phyloP scores from a whole-genome alignment of 2,888 invertebrate genomes.

The Sarcophaga caerulescens region DNA sequence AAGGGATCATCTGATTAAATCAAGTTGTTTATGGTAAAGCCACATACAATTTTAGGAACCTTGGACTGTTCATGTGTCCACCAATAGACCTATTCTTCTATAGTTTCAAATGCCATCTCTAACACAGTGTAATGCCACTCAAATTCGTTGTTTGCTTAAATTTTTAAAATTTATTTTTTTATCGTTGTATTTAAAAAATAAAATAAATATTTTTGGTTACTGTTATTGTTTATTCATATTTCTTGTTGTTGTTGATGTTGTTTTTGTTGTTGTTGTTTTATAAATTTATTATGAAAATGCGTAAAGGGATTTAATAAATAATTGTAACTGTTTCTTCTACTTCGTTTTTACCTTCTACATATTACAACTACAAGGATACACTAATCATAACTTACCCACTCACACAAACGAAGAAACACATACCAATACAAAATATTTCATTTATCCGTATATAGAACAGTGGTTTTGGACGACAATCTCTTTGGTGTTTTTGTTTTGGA shows the following conservation, averaged over 20 bases:
- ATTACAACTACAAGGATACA: slow-evolving; percentile 19
- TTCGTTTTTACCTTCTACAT: slow-evolving; percentile 62
- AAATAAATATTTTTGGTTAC: slow-evolving; percentile 17
- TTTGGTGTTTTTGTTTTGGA: background rate
- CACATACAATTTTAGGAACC: too few relatives aligned
- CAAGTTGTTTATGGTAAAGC: too few relatives aligned
- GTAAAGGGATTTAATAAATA: slow-evolving; percentile 80
- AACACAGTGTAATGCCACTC: background rate
- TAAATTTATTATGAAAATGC: slow-evolving; percentile 79
- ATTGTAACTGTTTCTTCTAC: slow-evolving; percentile 76
- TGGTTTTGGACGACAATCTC: background rate
- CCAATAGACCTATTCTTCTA: too few relatives aligned
- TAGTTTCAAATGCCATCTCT: too few relatives aligned
- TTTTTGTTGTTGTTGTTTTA: slow-evolving; percentile 27
- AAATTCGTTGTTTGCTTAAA: slow-evolving; percentile 61
- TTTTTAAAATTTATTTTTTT: background rate
- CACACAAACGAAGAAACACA: background rate
- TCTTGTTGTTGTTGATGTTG: slow-evolving; percentile 34
- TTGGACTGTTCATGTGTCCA: too few relatives aligned
- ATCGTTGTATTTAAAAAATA: slow-evolving; percentile 39
- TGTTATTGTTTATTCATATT: slow-evolving; percentile 24
- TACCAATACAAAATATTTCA: slow-evolving; percentile 5
- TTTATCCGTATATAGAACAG: background rate
- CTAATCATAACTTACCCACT: slow-evolving; percentile 39
- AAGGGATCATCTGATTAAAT: too few relatives aligned